A percentile compares a stretch with the other conserved stretches of the same genome.
Evolutionary conservation across 2,888 invertebrate species (phyloP).

Genomic region (Plagodis pulveraria): DNA sequence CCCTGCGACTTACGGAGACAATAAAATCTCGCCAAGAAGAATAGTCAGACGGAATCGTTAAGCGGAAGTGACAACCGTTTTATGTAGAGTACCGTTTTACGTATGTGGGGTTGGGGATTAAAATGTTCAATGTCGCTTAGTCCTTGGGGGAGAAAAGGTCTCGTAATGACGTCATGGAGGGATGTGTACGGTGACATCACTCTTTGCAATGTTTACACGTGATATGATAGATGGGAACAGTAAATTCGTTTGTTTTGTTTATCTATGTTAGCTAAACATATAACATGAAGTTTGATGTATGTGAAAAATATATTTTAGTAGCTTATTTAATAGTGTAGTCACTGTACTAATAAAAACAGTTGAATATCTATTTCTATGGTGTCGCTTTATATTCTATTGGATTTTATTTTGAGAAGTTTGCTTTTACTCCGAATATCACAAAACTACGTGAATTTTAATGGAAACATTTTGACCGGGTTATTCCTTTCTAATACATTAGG

Average conservation of each 20-base stretch:
- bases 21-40: neutral
- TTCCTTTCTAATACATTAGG: too few relatives aligned
- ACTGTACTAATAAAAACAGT: too few relatives aligned
- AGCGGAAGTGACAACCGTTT: slow-evolving; percentile 7
- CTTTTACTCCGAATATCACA: too few relatives aligned
- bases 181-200: slow-evolving; percentile 9
- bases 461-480: too few relatives aligned
- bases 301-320: too few relatives aligned
- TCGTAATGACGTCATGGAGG: slow-evolving; percentile 7
- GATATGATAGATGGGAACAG: slow-evolving; percentile 2
- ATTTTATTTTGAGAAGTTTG: too few relatives aligned
- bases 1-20: neutral
- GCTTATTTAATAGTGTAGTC: too few relatives aligned
- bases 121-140: slow-evolving; percentile 9
- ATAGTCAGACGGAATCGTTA: neutral
- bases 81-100: too few relatives aligned
- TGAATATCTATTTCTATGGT: too few relatives aligned
- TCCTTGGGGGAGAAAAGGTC: slow-evolving; percentile 14
- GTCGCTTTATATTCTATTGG: too few relatives aligned
- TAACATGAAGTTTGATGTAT: neutral
- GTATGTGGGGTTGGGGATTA: too few relatives aligned
- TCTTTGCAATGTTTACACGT: neutral
- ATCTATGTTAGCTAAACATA: neutral
- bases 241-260: neutral
- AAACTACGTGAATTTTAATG: too few relatives aligned